Evolutionary conservation across 2,888 invertebrate species (phyloP), one percentile per base, ranked within the genome.

Genomic region (Prosapia bicincta): DNA sequence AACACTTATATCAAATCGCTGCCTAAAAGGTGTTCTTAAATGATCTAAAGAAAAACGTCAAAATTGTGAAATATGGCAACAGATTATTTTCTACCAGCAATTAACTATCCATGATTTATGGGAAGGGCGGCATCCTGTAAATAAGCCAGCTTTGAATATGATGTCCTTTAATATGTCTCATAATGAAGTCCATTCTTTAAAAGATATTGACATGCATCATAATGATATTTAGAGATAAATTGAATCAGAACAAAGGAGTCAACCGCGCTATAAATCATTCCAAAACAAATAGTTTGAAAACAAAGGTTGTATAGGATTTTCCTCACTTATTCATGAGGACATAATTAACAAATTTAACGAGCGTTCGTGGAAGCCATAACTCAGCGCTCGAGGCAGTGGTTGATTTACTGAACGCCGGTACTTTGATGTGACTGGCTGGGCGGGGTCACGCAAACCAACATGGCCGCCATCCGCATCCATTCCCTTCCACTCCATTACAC

Each of bases 271-370:
- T 54, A 54, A 54, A 54, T 54, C 54, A 20, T 20, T 54, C 20
- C 9, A 70, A 70, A 75, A 66, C 66, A 75, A 71, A 66, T 66
- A 71, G 75, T 66, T 32, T 38, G 28, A 32, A 66, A 67, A 71
- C 67, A 70, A 75, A 72, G 72, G 72, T 43, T 38, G 66, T 68
- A 66, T 76, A 68, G 74, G 32, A 69, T 43, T 71, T 38, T 68
- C 69, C 38, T 66, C 74, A 70, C 67, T 72, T 76, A 76, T 76
- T 76, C 74, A 72, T 76, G 76, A 72, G 72, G 72, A 76, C 72
- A 76, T 76, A 76, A 76, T 76, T 76, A 76, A 76, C 72, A 72
- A 76, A 76, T 76, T 72, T 69, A 69, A 76, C 76, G 76, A 76
- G 76, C 76, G 76, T 67, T 72, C 71, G 30, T 71, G 75, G 71